Evolutionary conservation across 2,113 vertebrate genomes (phyloP), one percentile per base, ranked within the genome.

Genomic region (Platanista minor): DNA sequence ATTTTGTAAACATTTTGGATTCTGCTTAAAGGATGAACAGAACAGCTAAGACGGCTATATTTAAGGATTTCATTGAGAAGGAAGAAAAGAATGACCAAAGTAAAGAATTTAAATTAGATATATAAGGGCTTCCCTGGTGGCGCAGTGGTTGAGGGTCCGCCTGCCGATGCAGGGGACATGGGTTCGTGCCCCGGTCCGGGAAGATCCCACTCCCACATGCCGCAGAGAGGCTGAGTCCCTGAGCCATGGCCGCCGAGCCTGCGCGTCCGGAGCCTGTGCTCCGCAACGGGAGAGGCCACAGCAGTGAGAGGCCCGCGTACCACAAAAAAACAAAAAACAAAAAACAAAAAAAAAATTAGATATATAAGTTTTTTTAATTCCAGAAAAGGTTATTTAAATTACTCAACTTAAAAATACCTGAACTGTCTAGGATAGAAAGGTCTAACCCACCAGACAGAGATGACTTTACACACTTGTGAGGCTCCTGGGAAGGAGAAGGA

Each of bases 41-140:
- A 15, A 46, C 9, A 87, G 52, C 31, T 85, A 83, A 81, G 54
- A 90, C 72, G 25, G n/a, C 27, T 87, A 67, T 82, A 71, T 69
- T 71, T 90, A 86, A 72, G 54, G 39, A 95, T 72, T 75, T 95
- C 52, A 92, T n/a, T 92, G 49, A 85, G 8, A 95, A 95, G 31
- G 62, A 84, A 43, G 36, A 82, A 86, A 83, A 96, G 39, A 91
- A 59, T 11, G 15, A 80, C 39, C 20, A 80, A 92, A 92, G 36
- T n/a, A 71, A 96, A 96, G 15, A 91, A 36, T 27, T 29, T 82
- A 78, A 69, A 91, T 64, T 83, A n/a, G n/a, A 77, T 8, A 61
- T n/a, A 31, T 13, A 36, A 75, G 39, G n/a, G n/a, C n/a, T n/a
- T n/a, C n/a, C n/a, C n/a, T n/a, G n/a, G n/a, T n/a, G n/a, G n/a